Base-by-base conservation (phyloP, 2,113 vertebrate genomes). In the Trogon melanurus region DNA sequence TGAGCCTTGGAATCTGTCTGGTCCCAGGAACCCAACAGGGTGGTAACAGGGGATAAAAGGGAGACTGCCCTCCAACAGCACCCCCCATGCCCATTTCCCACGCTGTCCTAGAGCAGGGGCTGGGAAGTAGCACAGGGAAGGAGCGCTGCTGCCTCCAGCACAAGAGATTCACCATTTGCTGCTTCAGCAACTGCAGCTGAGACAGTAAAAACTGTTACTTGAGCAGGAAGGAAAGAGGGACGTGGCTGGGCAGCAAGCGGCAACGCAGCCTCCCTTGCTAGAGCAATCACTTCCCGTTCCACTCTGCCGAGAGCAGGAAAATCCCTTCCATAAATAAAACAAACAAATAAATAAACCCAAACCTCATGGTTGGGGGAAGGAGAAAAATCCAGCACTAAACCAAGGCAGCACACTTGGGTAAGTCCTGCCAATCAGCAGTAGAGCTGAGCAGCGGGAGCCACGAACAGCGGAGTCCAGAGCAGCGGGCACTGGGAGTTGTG, bases 321-420 rank as follows among this genome's bases (percentile, higher is more conserved):
- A 79, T 54, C 71, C 88, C 54, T 85, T 91, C 85, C 76, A 85
- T 47, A 96, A 96, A 87, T 75, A 91, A 95, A 92, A 66, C 51
- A 73, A 87, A 67, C 32, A 87, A 92, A 91, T 6, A 85, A 79
- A 92, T 16, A 71, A 86, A 89, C 83, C 47, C 47, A 89, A 94
- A 60, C 45, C 41, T 54, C 1, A 1, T 9, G 50, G 66, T 15
- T 38, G 20, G 62, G 29, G n/a, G 8, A 89, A 76, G 34, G 30
- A 75, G 58, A 53, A 61, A 38, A 82, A 60, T 29, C 61, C 79
- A 30, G 18, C 25, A 25, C 58, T 65, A 66, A 89, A 73, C 51
- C 82, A 64, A 80, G 50, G 65, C 51, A 92, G 82, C 62, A 26
- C 3, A 0, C 51, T 67, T 71, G 72, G 57, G 61, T 7, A 26